A percentile compares a stretch with the other conserved stretches of the same genome.
phyloP scores from a whole-genome alignment of 2,888 invertebrate species.

The Acanthosepion esculentum region DNA sequence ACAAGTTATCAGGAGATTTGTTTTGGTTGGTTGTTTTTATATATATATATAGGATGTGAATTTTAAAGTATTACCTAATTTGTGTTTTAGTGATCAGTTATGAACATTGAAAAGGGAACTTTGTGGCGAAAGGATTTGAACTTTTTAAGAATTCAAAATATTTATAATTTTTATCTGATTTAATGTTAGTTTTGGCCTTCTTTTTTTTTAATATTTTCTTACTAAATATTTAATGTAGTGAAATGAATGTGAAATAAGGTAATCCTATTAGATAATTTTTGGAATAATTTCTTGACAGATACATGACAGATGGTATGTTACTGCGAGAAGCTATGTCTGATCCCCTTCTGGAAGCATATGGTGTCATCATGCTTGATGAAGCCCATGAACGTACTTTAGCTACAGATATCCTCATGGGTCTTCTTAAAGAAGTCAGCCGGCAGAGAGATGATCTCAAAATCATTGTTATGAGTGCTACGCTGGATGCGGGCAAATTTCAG shows the following conservation, averaged over 20 bases:
- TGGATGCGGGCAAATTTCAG: constrained; percentile 99
- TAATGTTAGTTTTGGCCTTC: too few relatives aligned
- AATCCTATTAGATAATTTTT: too few relatives aligned
- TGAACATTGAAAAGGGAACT: neutral
- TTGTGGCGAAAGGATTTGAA: neutral
- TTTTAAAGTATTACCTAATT: neutral
- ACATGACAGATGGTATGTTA: constrained; percentile 99
- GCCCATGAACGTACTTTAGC: constrained; percentile 99
- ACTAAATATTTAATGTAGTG: neutral
- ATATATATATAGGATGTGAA: too few relatives aligned
- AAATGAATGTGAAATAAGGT: too few relatives aligned
- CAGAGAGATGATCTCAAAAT: constrained; percentile 94
- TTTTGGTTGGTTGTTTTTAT: too few relatives aligned
- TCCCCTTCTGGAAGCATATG: constrained; percentile 96
- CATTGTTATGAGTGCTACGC: constrained; percentile 98
- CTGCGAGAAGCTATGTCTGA: constrained; percentile 99
- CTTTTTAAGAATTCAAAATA: too few relatives aligned
- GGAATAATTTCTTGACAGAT: constrained; percentile 77
- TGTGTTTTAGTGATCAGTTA: neutral
- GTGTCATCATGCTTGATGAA: constrained; percentile 96
- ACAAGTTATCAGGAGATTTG: too few relatives aligned
- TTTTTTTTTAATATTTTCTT: too few relatives aligned
- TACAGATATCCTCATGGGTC: constrained; percentile 99
- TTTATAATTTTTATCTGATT: too few relatives aligned
- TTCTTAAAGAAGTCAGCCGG: constrained; percentile 94